Evolutionary conservation across 2,888 invertebrate species (phyloP).

Genomic region (Tetheella fluctuosa): DNA sequence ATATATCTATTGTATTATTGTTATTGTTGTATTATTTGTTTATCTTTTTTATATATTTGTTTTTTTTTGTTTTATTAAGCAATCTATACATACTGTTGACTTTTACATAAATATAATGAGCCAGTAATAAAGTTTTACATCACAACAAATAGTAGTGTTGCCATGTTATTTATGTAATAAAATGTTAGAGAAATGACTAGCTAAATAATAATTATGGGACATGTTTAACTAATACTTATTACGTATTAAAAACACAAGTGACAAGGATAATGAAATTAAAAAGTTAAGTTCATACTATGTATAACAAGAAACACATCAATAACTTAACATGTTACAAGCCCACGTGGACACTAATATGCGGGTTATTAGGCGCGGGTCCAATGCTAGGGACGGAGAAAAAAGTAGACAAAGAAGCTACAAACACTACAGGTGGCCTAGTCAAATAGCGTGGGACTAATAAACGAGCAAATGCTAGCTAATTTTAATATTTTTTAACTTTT

Average conservation of each 20-base stretch:
- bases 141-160: too few species aligned
- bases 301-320: conserved; percentile 2
- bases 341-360: conserved; percentile 20
- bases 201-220: not conserved
- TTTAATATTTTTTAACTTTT: not conserved
- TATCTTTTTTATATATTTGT: too few species aligned
- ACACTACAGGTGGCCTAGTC: conserved; percentile 17
- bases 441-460: conserved; percentile 11
- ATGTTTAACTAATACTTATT: not conserved
- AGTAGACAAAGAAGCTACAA: conserved; percentile 7
- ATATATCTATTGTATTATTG: too few species aligned
- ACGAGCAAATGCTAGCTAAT: not conserved
- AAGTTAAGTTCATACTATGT: not conserved
- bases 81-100: too few species aligned
- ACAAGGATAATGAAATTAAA: not conserved
- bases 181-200: not conserved
- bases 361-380: conserved; percentile 18
- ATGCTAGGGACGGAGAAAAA: conserved; percentile 15
- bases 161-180: too few species aligned
- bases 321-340: conserved; percentile 8
- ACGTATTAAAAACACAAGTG: not conserved
- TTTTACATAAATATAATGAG: too few species aligned
- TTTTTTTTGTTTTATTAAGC: too few species aligned
- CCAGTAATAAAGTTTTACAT: too few species aligned
- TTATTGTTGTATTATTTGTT: too few species aligned